phyloP scores from a whole-genome alignment of 2,888 invertebrate species.

The Apodemia duryi region DNA sequence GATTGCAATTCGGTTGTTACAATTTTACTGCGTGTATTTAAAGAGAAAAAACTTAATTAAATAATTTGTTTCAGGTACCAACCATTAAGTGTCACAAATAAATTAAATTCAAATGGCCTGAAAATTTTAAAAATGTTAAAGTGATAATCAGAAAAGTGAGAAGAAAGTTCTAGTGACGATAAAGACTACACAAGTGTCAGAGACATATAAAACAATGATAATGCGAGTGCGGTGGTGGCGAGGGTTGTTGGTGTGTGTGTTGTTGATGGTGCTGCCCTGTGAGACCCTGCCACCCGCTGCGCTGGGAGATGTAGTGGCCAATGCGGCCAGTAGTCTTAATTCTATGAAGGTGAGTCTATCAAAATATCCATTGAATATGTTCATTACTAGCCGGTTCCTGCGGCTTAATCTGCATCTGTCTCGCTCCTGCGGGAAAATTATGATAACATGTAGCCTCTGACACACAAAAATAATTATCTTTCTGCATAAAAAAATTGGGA shows the following conservation, averaged over 20 bases:
- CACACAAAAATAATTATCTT: too few species aligned
- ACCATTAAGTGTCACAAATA: background rate
- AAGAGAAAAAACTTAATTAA: background rate
- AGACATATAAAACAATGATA: constrained; percentile 16
- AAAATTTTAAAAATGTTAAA: constrained; percentile 12
- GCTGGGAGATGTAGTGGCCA: constrained; percentile 69
- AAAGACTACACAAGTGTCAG: background rate
- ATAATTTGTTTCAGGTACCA: constrained; percentile 10
- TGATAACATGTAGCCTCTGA: too few species aligned
- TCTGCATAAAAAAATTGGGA: too few species aligned
- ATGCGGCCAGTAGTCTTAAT: constrained; percentile 70
- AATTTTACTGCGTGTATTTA: too few species aligned
- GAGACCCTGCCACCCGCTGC: constrained; percentile 68
- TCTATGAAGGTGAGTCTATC: constrained; percentile 69
- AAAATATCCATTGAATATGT: background rate
- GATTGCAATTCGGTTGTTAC: too few species aligned
- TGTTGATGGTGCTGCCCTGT: constrained; percentile 49
- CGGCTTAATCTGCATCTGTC: too few species aligned
- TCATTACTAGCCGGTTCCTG: too few species aligned
- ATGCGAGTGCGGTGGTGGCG: constrained; percentile 57
- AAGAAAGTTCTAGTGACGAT: constrained; percentile 6
- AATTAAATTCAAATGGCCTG: background rate
- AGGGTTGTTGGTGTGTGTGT: constrained; percentile 49
- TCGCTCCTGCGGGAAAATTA: too few species aligned
- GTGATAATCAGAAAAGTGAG: constrained; percentile 4